phyloP scores from a whole-genome alignment of 2,113 vertebrate genomes.

The Trochalopteron elliotii region DNA sequence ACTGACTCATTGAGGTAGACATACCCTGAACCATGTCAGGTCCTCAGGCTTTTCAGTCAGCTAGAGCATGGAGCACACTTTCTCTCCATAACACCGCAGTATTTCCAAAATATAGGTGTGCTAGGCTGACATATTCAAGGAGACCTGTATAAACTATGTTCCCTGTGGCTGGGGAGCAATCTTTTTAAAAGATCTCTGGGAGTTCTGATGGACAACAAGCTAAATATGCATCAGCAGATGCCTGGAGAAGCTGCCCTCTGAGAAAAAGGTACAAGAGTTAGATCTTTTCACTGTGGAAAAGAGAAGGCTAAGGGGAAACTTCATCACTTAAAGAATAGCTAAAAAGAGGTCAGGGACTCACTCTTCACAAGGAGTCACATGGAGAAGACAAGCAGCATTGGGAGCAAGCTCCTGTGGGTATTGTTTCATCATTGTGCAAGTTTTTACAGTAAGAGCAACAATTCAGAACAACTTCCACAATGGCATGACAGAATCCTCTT shows the following conservation, averaged over 20 bases:
- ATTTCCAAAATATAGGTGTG: not conserved
- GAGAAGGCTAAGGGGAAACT: rapidly evolving
- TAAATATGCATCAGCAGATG: not conserved
- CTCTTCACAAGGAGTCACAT: not conserved
- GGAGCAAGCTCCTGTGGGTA: not conserved
- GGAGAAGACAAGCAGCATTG: not conserved
- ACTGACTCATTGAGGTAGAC: not conserved
- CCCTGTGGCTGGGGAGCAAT: not conserved
- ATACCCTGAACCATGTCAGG: not conserved
- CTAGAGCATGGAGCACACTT: rapidly evolving
- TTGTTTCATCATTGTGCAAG: not conserved
- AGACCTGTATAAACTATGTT: no score
- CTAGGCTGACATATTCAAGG: not conserved
- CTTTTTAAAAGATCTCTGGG: not conserved
- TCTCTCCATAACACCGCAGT: not conserved
- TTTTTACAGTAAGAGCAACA: not conserved
- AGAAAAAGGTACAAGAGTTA: not conserved
- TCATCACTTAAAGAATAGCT: not conserved
- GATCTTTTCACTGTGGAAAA: not conserved
- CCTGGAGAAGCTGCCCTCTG: not conserved
- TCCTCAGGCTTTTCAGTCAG: not conserved
- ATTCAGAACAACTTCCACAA: not conserved
- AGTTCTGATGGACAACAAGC: not conserved
- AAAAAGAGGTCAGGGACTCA: not conserved
- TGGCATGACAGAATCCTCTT: not conserved